A percentile compares a stretch with the other conserved stretches of the same genome.
These are phyloP conservation scores for Actinopyga echinites DNA, from an alignment of 53 echinoderm and acorn worm species.

Conservation along the genomic window DNA sequence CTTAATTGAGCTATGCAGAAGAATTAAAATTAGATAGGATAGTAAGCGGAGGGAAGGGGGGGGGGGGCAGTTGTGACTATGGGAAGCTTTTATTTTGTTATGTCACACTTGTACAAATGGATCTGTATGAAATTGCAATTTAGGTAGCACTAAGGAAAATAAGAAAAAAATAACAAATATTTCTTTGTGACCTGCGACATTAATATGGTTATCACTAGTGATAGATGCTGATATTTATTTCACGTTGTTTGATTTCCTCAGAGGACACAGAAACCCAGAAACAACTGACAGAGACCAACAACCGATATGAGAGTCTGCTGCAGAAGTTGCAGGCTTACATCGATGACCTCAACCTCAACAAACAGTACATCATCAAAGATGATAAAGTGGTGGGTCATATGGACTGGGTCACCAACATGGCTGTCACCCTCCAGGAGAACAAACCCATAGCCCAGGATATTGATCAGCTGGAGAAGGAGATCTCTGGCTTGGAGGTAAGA, in stretches of 20 bases:
- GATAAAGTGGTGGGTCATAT: constrained; percentile 65
- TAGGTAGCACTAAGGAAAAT: neutral
- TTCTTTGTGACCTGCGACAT: neutral
- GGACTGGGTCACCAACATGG: constrained; percentile 76
- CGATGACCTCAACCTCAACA: constrained; percentile 79
- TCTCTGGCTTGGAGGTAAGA: constrained; percentile 74
- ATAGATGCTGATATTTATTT: neutral
- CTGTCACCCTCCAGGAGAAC: constrained; percentile 54
- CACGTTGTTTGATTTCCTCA: constrained; percentile 20
- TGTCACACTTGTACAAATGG: too few species aligned
- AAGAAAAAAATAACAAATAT: neutral
- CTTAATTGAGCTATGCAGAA: too few species aligned
- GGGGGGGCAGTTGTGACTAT: too few species aligned
- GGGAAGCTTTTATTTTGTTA: too few species aligned
- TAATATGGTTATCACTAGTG: neutral
- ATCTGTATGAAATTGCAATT: too few species aligned
- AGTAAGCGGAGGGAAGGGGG: too few species aligned
- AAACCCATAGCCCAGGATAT: constrained; percentile 71
- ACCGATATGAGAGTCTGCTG: constrained; percentile 82
- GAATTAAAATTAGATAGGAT: too few species aligned
- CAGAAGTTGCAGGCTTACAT: constrained; percentile 60
- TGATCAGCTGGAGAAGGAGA: constrained; percentile 82
- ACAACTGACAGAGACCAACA: constrained; percentile 79
- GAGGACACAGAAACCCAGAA: constrained; percentile 84
- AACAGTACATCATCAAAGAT: constrained; percentile 88